Conservation (phyloP, 2,797 vertebrate species). For the Champsocephalus gunnari region DNA sequence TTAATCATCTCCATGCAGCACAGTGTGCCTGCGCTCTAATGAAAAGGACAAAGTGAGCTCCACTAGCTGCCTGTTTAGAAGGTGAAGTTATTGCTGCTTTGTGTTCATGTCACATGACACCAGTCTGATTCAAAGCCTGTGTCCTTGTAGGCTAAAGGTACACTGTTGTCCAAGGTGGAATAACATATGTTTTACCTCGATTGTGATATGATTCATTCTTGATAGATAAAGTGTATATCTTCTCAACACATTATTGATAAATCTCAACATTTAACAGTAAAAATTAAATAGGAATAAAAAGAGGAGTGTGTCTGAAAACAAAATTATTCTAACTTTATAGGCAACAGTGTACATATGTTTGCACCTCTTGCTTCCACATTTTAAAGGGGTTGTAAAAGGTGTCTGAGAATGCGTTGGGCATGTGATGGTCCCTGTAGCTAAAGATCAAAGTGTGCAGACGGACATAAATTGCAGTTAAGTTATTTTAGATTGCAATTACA, state of each 20-base stretch:
- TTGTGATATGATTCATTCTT: no score
- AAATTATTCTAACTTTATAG: no score
- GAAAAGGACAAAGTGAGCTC: constrained; percentile 51
- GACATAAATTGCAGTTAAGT: neutral
- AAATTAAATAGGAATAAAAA: no score
- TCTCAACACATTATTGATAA: no score
- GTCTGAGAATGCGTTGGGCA: constrained; percentile 6
- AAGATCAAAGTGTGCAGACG: neutral
- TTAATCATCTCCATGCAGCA: constrained; percentile 72
- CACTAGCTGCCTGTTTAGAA: constrained; percentile 41
- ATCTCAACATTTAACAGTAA: no score
- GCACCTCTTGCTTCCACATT: constrained; percentile 10
- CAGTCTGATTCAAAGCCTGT: constrained; percentile 15
- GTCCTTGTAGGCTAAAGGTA: constrained; percentile 7
- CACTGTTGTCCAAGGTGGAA: no score
- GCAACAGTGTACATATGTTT: constrained; percentile 1
- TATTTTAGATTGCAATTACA: neutral
- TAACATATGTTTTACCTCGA: no score
- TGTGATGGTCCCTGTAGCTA: neutral
- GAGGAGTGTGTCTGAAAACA: no score
- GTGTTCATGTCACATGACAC: constrained; percentile 23
- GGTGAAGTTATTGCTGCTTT: constrained; percentile 26
- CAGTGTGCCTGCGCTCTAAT: constrained; percentile 44
- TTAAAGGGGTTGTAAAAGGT: constrained; percentile 11
- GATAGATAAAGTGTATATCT: no score